phyloP scores from a whole-genome alignment of 2,888 invertebrate species.

The Xylota sylvarum region DNA sequence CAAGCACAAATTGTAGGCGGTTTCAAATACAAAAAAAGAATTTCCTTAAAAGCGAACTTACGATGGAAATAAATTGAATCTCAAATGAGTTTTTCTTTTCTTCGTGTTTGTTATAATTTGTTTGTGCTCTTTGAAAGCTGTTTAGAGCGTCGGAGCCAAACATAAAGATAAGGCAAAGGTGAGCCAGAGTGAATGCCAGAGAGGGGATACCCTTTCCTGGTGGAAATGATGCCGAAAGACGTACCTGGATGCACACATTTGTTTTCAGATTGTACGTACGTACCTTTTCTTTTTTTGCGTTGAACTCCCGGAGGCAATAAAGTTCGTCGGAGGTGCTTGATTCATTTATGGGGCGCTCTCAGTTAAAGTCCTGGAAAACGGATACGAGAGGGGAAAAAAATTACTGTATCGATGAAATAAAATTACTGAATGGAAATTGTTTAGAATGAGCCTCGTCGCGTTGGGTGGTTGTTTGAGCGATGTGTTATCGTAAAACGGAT shows the following conservation, averaged over 20 bases:
- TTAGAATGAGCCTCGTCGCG: constrained; percentile 16
- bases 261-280: neutral
- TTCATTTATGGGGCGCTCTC: constrained; percentile 61
- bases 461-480: constrained; percentile 52
- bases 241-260: constrained; percentile 14
- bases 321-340: constrained; percentile 45
- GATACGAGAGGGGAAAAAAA: constrained; percentile 46
- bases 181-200: constrained; percentile 23
- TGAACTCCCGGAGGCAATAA: constrained; percentile 55
- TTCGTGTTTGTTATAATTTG: constrained; percentile 65
- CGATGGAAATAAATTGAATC: constrained; percentile 69
- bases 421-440: constrained; percentile 66
- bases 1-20: constrained; percentile 20
- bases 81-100: constrained; percentile 56
- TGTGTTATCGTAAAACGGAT: constrained; percentile 70
- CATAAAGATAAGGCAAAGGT: constrained; percentile 63
- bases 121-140: constrained; percentile 64
- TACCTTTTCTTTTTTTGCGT: constrained; percentile 14
- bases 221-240: neutral
- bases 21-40: constrained; percentile 9
- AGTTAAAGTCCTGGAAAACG: constrained; percentile 57
- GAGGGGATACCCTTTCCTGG: neutral
- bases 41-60: constrained; percentile 36
- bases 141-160: constrained; percentile 50
- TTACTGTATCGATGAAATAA: constrained; percentile 74